Percentiles rank a stretch among this genome's conserved stretches.
Evolutionary conservation across 2,888 invertebrate species (phyloP).

Genomic region (Flabesymbios commensalis): DNA sequence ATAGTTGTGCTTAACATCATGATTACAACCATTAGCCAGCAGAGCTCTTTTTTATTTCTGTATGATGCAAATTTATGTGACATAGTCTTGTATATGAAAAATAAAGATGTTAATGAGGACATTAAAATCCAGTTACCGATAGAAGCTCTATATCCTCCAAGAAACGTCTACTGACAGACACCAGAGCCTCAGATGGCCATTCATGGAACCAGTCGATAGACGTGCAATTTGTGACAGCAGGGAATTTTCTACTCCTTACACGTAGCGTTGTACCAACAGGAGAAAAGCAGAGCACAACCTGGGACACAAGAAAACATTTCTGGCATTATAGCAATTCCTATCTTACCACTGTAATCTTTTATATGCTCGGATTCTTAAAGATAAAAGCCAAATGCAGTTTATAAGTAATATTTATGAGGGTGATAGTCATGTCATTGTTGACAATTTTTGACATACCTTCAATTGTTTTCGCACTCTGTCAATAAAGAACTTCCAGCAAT

Average conservation of each 20-base stretch:
- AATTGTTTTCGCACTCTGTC: conserved; percentile 80
- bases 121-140: conserved; percentile 71
- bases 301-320: conserved; percentile 46
- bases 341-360: too few relatives aligned
- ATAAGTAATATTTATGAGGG: too few relatives aligned
- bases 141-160: conserved; percentile 78
- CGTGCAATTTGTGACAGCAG: conserved; percentile 92
- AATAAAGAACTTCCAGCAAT: conserved; percentile 97
- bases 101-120: too few relatives aligned
- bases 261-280: conserved; percentile 92
- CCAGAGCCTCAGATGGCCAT: conserved; percentile 96
- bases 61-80: too few relatives aligned
- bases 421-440: too few relatives aligned
- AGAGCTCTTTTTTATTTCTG: too few relatives aligned
- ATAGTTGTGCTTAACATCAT: too few relatives aligned
- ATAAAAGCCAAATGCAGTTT: too few relatives aligned
- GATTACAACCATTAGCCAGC: too few relatives aligned
- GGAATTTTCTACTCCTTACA: conserved; percentile 91
- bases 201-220: conserved; percentile 98
- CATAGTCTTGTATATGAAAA: too few relatives aligned
- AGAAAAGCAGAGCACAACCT: conserved; percentile 95
- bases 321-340: too few relatives aligned
- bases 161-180: conserved; percentile 89
- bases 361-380: too few relatives aligned
- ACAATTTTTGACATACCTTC: conserved; percentile 65